These are phyloP conservation scores for Torymus texanus DNA, from an alignment of 2,888 invertebrate genomes.

Conservation along the genomic window DNA sequence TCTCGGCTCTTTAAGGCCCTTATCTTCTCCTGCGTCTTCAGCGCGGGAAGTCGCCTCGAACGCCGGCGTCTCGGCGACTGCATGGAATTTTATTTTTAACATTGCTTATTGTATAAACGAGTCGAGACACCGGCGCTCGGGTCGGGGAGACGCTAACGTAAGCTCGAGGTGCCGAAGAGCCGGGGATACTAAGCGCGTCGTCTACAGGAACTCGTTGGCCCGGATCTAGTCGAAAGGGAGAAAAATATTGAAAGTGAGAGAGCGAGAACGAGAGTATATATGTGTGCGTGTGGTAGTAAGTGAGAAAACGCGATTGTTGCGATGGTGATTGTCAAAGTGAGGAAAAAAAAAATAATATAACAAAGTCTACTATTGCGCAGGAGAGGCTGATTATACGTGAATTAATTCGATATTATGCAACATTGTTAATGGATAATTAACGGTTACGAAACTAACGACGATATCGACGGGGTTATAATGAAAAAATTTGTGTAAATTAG, in stretches of 20 bases:
- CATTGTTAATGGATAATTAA: slow-evolving; percentile 66
- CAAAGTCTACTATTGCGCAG: slow-evolving; percentile 51
- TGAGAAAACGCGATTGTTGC: slow-evolving; percentile 35
- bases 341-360: slow-evolving; percentile 7
- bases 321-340: slow-evolving; percentile 17
- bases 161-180: background rate
- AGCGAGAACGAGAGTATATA: slow-evolving; percentile 19
- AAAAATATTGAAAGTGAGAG: slow-evolving; percentile 46
- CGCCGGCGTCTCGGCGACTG: slow-evolving; percentile 46
- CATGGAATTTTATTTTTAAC: slow-evolving; percentile 72
- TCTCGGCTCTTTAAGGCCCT: too few species aligned
- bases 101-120: slow-evolving; percentile 62
- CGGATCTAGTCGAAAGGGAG: slow-evolving; percentile 46
- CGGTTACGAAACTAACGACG: slow-evolving; percentile 60
- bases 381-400: slow-evolving; percentile 57
- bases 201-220: background rate
- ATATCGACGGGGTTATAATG: slow-evolving; percentile 63
- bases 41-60: background rate
- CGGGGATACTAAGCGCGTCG: background rate
- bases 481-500: slow-evolving; percentile 70
- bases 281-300: slow-evolving; percentile 24
- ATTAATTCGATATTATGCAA: slow-evolving; percentile 64
- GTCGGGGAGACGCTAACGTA: slow-evolving; percentile 2
- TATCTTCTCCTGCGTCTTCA: background rate
- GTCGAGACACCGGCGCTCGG: slow-evolving; percentile 21